Evolutionary conservation across 2,113 vertebrate species (phyloP).

Genomic region (Danionella cerebrum): DNA sequence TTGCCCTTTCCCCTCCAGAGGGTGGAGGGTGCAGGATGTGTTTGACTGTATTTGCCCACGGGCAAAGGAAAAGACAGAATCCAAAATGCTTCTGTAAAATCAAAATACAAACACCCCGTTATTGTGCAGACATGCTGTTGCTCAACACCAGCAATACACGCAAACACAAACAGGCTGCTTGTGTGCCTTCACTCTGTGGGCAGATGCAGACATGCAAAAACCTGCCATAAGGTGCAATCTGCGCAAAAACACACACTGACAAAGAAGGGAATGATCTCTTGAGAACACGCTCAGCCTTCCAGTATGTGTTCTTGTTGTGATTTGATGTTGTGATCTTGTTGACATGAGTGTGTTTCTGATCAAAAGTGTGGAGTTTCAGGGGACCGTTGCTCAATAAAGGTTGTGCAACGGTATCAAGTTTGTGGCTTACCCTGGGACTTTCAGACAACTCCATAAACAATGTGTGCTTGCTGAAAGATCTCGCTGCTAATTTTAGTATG

Average conservation of each 20-base stretch:
- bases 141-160: neutral
- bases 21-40: neutral
- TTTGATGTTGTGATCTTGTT: too few relatives aligned
- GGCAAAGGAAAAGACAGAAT: slow-evolving; percentile 5
- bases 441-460: slow-evolving; percentile 37
- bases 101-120: neutral
- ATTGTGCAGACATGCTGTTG: neutral
- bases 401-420: neutral
- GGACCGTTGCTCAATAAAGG: slow-evolving; percentile 15
- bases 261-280: neutral
- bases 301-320: too few relatives aligned
- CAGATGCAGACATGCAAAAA: slow-evolving; percentile 48
- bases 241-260: slow-evolving; percentile 6
- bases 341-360: neutral
- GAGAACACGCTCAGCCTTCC: neutral
- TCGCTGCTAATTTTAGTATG: slow-evolving; percentile 31
- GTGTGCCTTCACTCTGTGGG: slow-evolving; percentile 37
- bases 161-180: slow-evolving; percentile 52
- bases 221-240: slow-evolving; percentile 44
- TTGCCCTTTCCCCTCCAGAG: neutral
- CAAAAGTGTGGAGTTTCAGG: neutral
- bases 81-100: neutral
- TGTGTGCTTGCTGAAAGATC: slow-evolving; percentile 26
- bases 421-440: slow-evolving; percentile 7
- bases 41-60: neutral